Percentiles rank a stretch among this genome's conserved stretches.
These are phyloP conservation scores for Metaphire vulgaris DNA, from an alignment of 1,140 invertebrate genomes.

Conservation along the genomic window DNA sequence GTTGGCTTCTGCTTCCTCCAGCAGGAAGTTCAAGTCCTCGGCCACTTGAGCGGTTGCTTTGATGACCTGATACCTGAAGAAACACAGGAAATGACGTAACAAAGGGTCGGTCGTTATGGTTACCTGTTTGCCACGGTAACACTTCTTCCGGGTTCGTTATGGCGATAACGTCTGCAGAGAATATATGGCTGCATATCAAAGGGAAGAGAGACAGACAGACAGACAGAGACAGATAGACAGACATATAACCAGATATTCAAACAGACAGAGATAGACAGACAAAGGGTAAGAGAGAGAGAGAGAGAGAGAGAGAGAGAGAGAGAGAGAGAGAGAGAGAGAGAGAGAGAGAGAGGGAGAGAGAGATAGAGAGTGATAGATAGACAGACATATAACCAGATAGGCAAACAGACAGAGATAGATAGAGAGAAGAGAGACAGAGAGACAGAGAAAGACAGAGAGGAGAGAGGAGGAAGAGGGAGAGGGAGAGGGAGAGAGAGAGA, in stretches of 20 bases:
- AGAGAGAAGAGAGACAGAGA: background rate
- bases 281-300: background rate
- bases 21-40: background rate
- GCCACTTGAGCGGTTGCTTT: background rate
- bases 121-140: no score
- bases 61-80: background rate
- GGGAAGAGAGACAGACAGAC: background rate
- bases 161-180: background rate
- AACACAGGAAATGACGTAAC: background rate
- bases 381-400: background rate
- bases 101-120: background rate
- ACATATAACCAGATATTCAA: background rate
- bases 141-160: no score
- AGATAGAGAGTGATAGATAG: background rate
- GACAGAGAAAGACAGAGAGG: background rate
- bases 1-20: background rate
- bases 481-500: background rate
- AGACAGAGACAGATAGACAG: background rate
- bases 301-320: conserved; percentile 1
- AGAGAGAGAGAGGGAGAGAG: background rate
- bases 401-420: background rate
- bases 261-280: background rate
- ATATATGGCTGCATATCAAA: background rate
- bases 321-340: background rate
- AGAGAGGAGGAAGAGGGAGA: background rate